Conservation (phyloP, 1,140 invertebrate species). For the Trichonephila clavipes region DNA sequence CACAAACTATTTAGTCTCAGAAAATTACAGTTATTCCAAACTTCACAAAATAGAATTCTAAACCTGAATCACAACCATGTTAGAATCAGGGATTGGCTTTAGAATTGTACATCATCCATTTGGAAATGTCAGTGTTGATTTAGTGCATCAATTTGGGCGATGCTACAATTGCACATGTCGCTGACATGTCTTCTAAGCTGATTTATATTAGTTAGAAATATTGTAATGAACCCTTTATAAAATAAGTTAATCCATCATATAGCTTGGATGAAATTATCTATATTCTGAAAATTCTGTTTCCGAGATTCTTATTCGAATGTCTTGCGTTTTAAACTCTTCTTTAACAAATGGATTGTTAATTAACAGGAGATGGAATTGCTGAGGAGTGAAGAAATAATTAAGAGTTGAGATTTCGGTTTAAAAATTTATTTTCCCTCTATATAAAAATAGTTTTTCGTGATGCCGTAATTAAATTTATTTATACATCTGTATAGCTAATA, state of each 20-base stretch:
- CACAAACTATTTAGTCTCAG: background rate
- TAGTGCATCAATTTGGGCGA: constrained; percentile 37
- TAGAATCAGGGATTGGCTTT: background rate
- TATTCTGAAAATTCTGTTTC: too few species aligned
- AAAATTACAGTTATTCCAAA: background rate
- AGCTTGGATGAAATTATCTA: too few species aligned
- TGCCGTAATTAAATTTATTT: too few species aligned
- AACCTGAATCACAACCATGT: background rate
- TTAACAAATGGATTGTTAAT: too few species aligned
- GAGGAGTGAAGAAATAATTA: too few species aligned
- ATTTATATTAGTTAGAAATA: constrained; percentile 24
- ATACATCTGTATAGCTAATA: too few species aligned
- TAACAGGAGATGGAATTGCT: too few species aligned
- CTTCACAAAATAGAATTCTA: background rate
- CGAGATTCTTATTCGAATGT: too few species aligned
- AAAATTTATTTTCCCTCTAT: too few species aligned
- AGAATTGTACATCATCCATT: background rate
- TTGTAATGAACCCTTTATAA: background rate
- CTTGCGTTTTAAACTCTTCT: too few species aligned
- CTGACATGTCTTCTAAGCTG: background rate
- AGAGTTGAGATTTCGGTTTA: too few species aligned
- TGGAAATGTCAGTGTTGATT: constrained; percentile 36
- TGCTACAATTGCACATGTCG: constrained; percentile 37
- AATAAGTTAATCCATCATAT: background rate
- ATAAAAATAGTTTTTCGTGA: too few species aligned